Conservation (phyloP, 2,113 vertebrate genomes). For the Chelonoidis abingdonii region DNA sequence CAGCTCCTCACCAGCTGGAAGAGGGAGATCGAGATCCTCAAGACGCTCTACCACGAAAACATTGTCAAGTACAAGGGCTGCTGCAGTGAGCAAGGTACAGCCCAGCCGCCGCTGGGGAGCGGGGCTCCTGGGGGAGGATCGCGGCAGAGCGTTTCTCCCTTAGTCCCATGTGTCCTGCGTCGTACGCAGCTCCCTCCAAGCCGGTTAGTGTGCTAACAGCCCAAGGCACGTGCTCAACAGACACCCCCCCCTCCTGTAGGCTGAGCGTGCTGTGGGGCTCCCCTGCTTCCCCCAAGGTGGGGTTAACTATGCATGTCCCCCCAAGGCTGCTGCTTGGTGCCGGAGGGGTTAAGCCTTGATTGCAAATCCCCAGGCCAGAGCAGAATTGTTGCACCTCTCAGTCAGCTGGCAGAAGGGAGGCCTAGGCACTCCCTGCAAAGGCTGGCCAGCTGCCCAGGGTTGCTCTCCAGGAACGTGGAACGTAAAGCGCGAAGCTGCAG, state of each 20-base stretch:
- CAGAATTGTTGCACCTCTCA: fast-evolving
- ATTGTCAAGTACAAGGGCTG: constrained; percentile 96
- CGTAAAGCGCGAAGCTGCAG: no score
- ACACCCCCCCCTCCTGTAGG: background rate
- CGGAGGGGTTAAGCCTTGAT: background rate
- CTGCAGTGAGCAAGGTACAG: constrained; percentile 89
- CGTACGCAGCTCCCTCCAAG: background rate
- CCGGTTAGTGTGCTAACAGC: no score
- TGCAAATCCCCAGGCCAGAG: background rate
- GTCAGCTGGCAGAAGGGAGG: background rate
- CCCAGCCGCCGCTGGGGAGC: fast-evolving
- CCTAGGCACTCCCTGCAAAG: background rate
- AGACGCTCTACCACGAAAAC: constrained; percentile 88
- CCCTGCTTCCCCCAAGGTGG: background rate
- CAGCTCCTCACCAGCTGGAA: constrained; percentile 85
- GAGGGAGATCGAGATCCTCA: constrained; percentile 92
- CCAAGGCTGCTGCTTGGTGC: no score
- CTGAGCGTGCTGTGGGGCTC: background rate
- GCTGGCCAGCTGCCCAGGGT: background rate
- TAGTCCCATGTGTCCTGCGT: background rate
- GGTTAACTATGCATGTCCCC: no score
- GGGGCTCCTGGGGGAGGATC: background rate
- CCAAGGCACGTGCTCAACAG: no score
- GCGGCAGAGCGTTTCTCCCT: no score
- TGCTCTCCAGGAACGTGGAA: no score